Base-by-base conservation (phyloP, 2,888 invertebrate genomes). In the Torymus tubicola region DNA sequence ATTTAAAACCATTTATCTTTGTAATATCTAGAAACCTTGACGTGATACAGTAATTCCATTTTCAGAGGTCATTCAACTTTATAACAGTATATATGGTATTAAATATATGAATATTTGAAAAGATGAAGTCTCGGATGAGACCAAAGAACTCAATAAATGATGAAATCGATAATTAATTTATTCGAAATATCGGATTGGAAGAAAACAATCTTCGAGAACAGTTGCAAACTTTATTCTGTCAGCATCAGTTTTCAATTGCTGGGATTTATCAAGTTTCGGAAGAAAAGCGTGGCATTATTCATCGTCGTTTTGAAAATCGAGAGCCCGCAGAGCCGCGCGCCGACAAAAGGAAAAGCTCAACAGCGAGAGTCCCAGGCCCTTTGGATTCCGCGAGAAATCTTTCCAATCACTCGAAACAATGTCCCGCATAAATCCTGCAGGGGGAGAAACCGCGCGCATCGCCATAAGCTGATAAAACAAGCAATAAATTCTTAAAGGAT, bases 251-350 rank as follows among this genome's bases (percentile, higher is more conserved):
- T 55, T 60, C 75, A 16, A 53, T 42, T 21, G 50, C 10, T 5
- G 18, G 57, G 14, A 74, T 65, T 58, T 74, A 74, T 74, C 58
- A 50, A 58, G 64, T 64, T 57, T 55, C n/a, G n/a, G 53, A 72
- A 13, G 11, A 71, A n/a, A 70, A 16, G 31, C 18, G 16, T 8
- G n/a, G 14, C 21, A 52, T 55, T 55, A 53, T 53, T 55, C 55
- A 68, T 14, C 55, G 14, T 14, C 12, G 53, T 55, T 68, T 67
- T 18, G 13, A 55, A 21, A 21, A 53, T 53, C 68, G 10, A 68
- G 11, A 21, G 53, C 14, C 53, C 4, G 18, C 4, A 31, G 13
- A 63, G 63, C 14, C 14, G 31, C 2, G 31, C 31, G 31, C 31
- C 31, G 42, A 42, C 8, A 42, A 42, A 42, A 42, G 42, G 8